A percentile compares a stretch with the other conserved stretches of the same genome.
Conservation (phyloP, 30 jellyfish, hydroid and myxozoan genomes). For the Catostylus mosaicus region DNA sequence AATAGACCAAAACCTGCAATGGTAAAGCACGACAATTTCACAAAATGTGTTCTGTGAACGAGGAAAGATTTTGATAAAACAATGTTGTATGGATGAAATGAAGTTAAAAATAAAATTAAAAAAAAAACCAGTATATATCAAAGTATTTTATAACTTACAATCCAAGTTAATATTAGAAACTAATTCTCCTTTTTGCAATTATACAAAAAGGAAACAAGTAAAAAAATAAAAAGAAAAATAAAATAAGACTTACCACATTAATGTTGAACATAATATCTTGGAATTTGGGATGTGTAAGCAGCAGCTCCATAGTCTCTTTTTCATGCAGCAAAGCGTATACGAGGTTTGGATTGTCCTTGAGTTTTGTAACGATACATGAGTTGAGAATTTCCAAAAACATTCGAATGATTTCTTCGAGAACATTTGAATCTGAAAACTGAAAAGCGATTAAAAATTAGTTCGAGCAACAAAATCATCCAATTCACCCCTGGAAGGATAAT, state of each 20-base stretch:
- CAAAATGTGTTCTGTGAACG: background rate
- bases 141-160: too few species aligned
- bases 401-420: slow-evolving; percentile 86
- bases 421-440: slow-evolving; percentile 83
- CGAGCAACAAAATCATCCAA: background rate
- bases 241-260: slow-evolving; percentile 62
- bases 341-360: slow-evolving; percentile 75
- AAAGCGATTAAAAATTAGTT: background rate
- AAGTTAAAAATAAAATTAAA: too few species aligned
- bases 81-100: too few species aligned
- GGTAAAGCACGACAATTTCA: background rate
- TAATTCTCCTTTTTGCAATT: too few species aligned
- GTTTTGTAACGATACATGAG: slow-evolving; percentile 64
- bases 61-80: too few species aligned
- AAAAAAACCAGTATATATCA: too few species aligned
- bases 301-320: slow-evolving; percentile 71
- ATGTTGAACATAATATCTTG: slow-evolving; percentile 71
- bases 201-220: too few species aligned
- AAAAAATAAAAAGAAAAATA: too few species aligned
- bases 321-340: slow-evolving; percentile 78
- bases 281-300: slow-evolving; percentile 64
- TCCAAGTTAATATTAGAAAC: too few species aligned
- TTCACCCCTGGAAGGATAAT: too few species aligned
- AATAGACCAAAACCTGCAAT: slow-evolving; percentile 60
- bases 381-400: slow-evolving; percentile 86